Conservation (phyloP, 2,797 vertebrate genomes). For the Champsocephalus gunnari region DNA sequence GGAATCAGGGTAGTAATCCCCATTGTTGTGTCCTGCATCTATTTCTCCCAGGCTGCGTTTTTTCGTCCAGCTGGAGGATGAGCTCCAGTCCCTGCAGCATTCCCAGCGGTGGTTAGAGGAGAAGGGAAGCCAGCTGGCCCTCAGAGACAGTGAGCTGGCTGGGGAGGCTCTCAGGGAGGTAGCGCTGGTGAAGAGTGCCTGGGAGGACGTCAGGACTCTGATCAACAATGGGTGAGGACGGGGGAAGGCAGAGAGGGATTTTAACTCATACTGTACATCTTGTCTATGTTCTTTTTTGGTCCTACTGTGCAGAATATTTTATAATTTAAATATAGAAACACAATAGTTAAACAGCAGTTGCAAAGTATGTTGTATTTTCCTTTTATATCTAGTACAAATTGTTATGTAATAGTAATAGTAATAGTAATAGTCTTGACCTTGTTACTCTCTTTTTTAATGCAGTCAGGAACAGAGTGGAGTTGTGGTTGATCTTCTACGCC, state of each 20-base stretch:
- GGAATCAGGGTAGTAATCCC: constrained; percentile 56
- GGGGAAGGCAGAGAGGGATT: not conserved
- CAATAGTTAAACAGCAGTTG: constrained; percentile 3
- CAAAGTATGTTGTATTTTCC: not conserved
- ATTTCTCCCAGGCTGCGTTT: constrained; percentile 86
- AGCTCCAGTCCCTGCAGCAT: constrained; percentile 92
- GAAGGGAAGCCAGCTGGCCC: constrained; percentile 92
- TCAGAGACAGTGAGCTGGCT: constrained; percentile 89
- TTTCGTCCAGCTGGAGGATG: constrained; percentile 94
- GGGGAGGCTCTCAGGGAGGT: constrained; percentile 88
- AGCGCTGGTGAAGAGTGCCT: constrained; percentile 85
- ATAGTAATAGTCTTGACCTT: not conserved
- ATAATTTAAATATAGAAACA: not conserved
- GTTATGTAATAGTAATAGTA: not conserved
- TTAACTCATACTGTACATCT: not conserved
- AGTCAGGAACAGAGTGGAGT: constrained; percentile 91
- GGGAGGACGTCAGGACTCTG: constrained; percentile 88
- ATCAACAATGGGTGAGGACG: constrained; percentile 89
- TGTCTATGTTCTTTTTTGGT: not conserved
- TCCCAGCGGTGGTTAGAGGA: constrained; percentile 93
- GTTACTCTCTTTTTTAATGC: constrained; percentile 35
- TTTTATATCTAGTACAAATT: not conserved
- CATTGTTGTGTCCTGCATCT: constrained; percentile 63
- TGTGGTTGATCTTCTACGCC: constrained; percentile 89
- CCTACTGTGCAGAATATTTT: not conserved